A percentile compares a stretch with the other conserved stretches of the same genome.
These are phyloP conservation scores for Macrobrachium nipponense DNA, from an alignment of 1,140 invertebrate species.

Conservation along the genomic window DNA sequence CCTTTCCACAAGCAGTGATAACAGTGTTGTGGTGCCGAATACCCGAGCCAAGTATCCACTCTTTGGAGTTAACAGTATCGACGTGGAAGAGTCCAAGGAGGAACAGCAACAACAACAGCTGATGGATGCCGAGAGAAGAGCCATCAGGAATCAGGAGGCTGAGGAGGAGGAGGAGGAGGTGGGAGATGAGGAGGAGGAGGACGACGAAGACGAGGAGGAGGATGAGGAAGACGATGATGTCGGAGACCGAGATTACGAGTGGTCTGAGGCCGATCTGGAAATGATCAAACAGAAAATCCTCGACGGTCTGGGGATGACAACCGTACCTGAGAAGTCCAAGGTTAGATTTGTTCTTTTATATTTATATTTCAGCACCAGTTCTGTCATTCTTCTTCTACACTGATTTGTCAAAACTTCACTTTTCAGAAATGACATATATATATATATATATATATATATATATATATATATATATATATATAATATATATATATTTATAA, in stretches of 20 bases:
- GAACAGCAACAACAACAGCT: not conserved
- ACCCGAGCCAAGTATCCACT: too few species aligned
- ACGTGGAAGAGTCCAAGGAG: not conserved
- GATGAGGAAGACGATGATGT: constrained; percentile 44
- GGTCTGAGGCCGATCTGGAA: constrained; percentile 50
- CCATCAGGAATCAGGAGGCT: not conserved
- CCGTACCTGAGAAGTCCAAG: constrained; percentile 31
- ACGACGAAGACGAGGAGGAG: constrained; percentile 41
- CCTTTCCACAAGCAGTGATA: too few species aligned
- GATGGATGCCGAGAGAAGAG: not conserved
- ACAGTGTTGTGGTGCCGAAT: too few species aligned
- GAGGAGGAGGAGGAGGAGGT: constrained; percentile 4
- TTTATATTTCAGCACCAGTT: not conserved
- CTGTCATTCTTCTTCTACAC: not conserved
- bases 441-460: too few species aligned
- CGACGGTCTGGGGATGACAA: constrained; percentile 38
- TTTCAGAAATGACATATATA: not conserved
- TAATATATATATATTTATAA: too few species aligned
- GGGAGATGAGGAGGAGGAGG: not conserved
- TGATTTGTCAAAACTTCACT: not conserved
- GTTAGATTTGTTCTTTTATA: not conserved
- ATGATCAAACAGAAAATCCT: constrained; percentile 57
- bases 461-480: too few species aligned
- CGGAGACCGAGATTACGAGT: constrained; percentile 39
- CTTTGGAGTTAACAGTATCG: too few species aligned